Evolutionary conservation across 2,113 vertebrate species (phyloP).

Genomic region (Triplophysa rosa): DNA sequence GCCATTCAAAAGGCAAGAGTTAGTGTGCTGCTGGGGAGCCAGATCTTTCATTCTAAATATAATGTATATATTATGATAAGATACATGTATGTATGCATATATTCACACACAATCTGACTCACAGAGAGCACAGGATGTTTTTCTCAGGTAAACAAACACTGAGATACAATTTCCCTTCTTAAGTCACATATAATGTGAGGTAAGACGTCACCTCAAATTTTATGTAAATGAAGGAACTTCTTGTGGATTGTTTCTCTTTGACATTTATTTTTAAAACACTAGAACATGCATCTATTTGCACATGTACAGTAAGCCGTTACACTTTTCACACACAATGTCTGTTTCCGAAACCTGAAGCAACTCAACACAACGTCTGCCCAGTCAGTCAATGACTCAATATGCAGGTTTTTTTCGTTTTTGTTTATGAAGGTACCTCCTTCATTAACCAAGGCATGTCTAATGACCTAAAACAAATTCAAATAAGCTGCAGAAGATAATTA

Average conservation of each 20-base stretch:
- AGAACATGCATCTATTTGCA: no score
- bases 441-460: no score
- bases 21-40: slow-evolving; percentile 38
- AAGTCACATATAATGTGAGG: background rate
- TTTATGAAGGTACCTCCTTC: no score
- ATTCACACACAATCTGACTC: no score
- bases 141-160: background rate
- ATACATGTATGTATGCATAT: background rate
- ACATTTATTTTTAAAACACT: no score
- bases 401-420: no score
- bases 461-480: no score
- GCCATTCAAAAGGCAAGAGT: slow-evolving; percentile 54
- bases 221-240: background rate
- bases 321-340: background rate
- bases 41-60: slow-evolving; percentile 23
- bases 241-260: background rate
- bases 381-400: no score
- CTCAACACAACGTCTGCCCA: no score
- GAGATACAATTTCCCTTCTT: background rate
- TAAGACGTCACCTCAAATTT: background rate
- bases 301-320: background rate
- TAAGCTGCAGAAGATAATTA: no score
- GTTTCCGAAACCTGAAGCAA: no score
- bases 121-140: background rate
- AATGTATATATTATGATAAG: background rate